Percentiles rank a stretch among this genome's conserved stretches.
These are phyloP conservation scores for Chelon auratus DNA, from an alignment of 2,797 vertebrate genomes.

Conservation along the genomic window DNA sequence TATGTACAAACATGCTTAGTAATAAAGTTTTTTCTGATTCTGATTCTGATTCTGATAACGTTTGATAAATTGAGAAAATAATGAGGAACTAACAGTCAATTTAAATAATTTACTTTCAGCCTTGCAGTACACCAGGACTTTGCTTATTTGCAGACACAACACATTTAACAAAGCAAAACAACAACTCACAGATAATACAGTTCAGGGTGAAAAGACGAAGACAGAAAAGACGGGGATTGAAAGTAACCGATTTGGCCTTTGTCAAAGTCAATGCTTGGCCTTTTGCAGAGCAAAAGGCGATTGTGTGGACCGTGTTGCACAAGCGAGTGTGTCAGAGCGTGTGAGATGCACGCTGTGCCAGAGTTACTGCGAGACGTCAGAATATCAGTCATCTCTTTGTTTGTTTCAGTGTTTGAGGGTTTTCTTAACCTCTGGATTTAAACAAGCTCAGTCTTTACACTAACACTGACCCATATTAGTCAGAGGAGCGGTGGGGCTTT, in stretches of 20 bases:
- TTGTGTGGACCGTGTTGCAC: constrained; percentile 64
- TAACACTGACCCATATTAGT: constrained; percentile 52
- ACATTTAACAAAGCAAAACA: neutral
- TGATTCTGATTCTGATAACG: too few relatives aligned
- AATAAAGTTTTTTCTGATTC: too few relatives aligned
- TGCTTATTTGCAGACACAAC: neutral
- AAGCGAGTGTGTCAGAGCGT: constrained; percentile 61
- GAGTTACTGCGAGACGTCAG: constrained; percentile 56
- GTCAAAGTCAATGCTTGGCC: constrained; percentile 83
- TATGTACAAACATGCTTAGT: too few relatives aligned
- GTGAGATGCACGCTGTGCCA: constrained; percentile 46
- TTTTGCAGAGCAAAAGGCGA: constrained; percentile 71
- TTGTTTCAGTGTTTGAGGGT: constrained; percentile 57
- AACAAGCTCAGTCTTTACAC: constrained; percentile 35
- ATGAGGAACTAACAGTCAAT: neutral
- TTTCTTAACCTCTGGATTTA: constrained; percentile 68
- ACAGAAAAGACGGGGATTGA: constrained; percentile 14
- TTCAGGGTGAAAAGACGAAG: constrained; percentile 21
- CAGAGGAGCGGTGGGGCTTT: constrained; percentile 24
- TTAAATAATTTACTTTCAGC: neutral
- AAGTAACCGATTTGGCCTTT: constrained; percentile 76
- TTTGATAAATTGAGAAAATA: neutral
- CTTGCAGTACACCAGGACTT: neutral
- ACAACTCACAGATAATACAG: neutral
- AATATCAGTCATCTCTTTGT: constrained; percentile 62